phyloP scores from a whole-genome alignment of 1,140 invertebrate genomes.

The Helicoverpa armigera region DNA sequence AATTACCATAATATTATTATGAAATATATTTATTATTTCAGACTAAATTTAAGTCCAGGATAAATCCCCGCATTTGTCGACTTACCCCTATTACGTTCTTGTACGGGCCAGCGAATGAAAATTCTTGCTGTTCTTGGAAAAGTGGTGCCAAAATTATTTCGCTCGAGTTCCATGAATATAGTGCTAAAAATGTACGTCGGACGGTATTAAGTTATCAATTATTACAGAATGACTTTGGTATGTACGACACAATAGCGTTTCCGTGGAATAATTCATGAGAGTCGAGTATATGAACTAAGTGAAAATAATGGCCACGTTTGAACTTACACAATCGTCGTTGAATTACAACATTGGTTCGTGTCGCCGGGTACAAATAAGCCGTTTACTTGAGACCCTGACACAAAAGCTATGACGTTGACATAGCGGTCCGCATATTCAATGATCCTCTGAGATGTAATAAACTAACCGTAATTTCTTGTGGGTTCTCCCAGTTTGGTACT shows the following conservation, averaged over 20 bases:
- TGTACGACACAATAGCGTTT: constrained; percentile 44
- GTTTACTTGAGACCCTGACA: constrained; percentile 25
- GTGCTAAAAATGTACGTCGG: constrained; percentile 16
- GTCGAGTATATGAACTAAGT: constrained; percentile 31
- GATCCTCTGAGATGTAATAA: constrained; percentile 1
- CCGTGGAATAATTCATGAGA: constrained; percentile 37
- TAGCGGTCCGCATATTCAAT: constrained; percentile 11
- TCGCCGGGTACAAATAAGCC: constrained; percentile 22
- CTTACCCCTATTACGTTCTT: constrained; percentile 3
- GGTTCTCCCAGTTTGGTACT: too few species aligned
- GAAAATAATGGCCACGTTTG: constrained; percentile 45
- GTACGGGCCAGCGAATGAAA: neutral
- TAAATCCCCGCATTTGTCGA: neutral
- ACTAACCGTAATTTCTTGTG: neutral
- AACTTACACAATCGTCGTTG: constrained; percentile 49
- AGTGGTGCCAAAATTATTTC: neutral
- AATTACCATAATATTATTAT: constrained; percentile 21
- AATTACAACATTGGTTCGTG: constrained; percentile 40
- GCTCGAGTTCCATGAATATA: constrained; percentile 8
- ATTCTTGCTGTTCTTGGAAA: constrained; percentile 1
- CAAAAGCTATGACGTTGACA: constrained; percentile 21
- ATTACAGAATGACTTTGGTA: constrained; percentile 39
- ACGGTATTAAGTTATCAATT: constrained; percentile 49
- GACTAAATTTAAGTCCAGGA: neutral
- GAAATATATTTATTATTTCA: constrained; percentile 24